Conservation (phyloP, 2,888 invertebrate species). For the Drosophila helvetica region DNA sequence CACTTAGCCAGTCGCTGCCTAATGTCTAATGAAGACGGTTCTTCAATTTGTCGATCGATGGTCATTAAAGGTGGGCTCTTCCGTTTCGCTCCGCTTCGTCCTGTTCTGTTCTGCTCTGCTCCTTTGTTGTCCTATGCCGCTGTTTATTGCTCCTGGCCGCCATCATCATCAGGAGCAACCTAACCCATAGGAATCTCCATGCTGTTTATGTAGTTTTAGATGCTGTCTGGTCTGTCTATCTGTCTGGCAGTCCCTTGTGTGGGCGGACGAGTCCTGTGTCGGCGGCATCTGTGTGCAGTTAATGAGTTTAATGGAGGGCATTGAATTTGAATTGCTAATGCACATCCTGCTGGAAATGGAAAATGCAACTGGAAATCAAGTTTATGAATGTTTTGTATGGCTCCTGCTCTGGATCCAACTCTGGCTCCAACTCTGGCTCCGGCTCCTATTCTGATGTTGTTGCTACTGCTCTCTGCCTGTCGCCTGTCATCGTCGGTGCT, state of each 20-base stretch:
- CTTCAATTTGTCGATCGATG: constrained; percentile 74
- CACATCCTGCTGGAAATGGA: constrained; percentile 64
- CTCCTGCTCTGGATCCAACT: background rate
- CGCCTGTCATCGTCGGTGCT: constrained; percentile 9
- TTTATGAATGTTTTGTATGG: constrained; percentile 48
- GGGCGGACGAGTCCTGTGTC: constrained; percentile 7
- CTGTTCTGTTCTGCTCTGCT: background rate
- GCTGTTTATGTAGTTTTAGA: constrained; percentile 47
- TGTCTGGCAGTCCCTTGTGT: constrained; percentile 8
- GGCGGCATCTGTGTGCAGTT: constrained; percentile 70
- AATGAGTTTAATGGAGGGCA: constrained; percentile 79
- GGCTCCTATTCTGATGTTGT: background rate
- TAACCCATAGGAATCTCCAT: constrained; percentile 8
- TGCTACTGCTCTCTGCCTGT: background rate
- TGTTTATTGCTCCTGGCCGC: background rate
- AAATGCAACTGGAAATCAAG: constrained; percentile 67
- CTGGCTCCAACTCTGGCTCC: background rate
- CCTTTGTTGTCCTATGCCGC: constrained; percentile 32
- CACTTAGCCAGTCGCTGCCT: constrained; percentile 37
- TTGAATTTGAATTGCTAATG: constrained; percentile 79
- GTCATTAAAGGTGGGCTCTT: constrained; percentile 53
- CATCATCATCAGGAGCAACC: background rate
- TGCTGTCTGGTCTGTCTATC: constrained; percentile 16
- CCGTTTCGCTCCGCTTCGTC: background rate
- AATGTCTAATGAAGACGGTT: constrained; percentile 74